Base-by-base conservation (phyloP, 2,113 vertebrate genomes). In the Peucedramus taeniatus region DNA sequence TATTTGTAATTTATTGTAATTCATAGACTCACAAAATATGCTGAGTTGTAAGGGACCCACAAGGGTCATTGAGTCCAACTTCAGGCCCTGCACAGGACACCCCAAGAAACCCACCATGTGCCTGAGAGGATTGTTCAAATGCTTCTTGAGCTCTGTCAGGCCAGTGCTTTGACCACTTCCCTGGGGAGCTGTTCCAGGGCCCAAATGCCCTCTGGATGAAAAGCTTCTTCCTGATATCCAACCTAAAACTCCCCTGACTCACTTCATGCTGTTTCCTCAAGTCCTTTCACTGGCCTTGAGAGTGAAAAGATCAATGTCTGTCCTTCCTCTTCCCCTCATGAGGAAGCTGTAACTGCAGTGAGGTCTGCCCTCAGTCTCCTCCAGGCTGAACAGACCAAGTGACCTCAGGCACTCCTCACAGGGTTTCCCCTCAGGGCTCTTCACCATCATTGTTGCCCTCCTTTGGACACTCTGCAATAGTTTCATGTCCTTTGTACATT, bases 241-340 rank as follows among this genome's bases (percentile, higher is more conserved):
- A 33, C 18, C 27, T 28, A 77, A 39, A 60, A 27, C 37, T 44
- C 11, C 37, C 11, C 14, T 60, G 54, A 53, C 10, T 23, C 72
- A 69, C 15, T 53, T 61, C 23, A 60, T 45, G 13, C 33, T 60
- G 27, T 39, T 87, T 60, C 28, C 33, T 28, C 12, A 51, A 86
- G 53, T 37, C 17, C 44, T 77, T 51, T 60, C 27, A 44, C 45
- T 13, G 22, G 27, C 15, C 22, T 23, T 37, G 27, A 53, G 9
- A 60, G 54, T 23, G 27, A 68, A 77, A 51, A 86, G 21, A 59
- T 24, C 31, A 35, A 26, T 26, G 37, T 4, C 18, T 22, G 45
- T 4, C 31, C 45, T 6, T 60, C 53, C 53, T 60, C 22, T 44
- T 8, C 27, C 37, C 27, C 22, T 77, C 37, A 5, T 0, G 0